Conservation (phyloP, 2,888 invertebrate genomes). For the Drosophila mimetica region DNA sequence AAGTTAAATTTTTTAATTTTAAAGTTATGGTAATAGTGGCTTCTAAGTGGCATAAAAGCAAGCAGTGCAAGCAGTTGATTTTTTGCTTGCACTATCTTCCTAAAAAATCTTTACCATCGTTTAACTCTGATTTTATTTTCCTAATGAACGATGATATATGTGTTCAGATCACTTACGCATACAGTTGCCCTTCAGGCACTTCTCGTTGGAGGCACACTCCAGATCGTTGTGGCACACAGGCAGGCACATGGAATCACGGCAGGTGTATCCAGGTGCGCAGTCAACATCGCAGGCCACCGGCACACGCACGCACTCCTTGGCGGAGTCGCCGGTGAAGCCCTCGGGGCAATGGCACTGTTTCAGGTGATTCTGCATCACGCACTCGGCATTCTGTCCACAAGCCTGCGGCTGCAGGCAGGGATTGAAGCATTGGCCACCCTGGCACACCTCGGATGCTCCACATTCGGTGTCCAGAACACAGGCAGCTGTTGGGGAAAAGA, state of each 20-base stretch:
- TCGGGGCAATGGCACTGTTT: constrained; percentile 93
- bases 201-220: constrained; percentile 95
- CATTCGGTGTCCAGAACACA: constrained; percentile 93
- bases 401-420: constrained; percentile 91
- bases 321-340: constrained; percentile 93
- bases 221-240: constrained; percentile 91
- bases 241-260: constrained; percentile 92
- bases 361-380: constrained; percentile 89
- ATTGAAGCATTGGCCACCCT: constrained; percentile 92
- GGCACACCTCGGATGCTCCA: constrained; percentile 90
- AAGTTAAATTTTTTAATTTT: too few relatives aligned
- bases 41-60: too few relatives aligned
- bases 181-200: constrained; percentile 92
- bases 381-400: constrained; percentile 94
- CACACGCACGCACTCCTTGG: constrained; percentile 93
- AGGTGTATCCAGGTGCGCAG: constrained; percentile 89
- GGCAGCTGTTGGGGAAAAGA: constrained; percentile 86
- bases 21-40: too few relatives aligned
- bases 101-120: not conserved
- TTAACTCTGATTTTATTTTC: not conserved
- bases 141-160: not conserved
- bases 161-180: constrained; percentile 87
- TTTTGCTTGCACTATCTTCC: too few relatives aligned
- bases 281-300: constrained; percentile 91
- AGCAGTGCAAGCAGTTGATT: too few relatives aligned